Conservation (phyloP, 1,140 invertebrate genomes). For the Streblospio benedicti region DNA sequence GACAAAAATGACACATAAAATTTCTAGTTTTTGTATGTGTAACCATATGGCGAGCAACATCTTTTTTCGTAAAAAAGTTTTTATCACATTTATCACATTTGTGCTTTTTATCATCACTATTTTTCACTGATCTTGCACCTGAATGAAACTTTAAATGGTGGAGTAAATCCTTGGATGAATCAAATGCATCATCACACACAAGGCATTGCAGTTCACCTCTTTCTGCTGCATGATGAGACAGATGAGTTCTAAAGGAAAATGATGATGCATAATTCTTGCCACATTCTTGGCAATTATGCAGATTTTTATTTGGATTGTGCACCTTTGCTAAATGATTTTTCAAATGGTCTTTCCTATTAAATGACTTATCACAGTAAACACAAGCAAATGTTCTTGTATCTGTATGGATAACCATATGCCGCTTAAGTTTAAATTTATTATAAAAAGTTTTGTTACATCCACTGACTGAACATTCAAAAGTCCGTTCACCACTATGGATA, state of each 20-base stretch:
- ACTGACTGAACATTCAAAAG: no score
- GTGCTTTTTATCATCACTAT: background rate
- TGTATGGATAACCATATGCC: constrained; percentile 34
- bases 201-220: background rate
- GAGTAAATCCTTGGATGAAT: background rate
- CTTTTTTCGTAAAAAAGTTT: background rate
- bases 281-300: background rate
- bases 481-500: no score
- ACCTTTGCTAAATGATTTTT: background rate
- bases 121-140: background rate
- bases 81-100: background rate
- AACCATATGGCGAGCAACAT: background rate
- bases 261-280: background rate
- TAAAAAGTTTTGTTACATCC: constrained; percentile 36
- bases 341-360: background rate
- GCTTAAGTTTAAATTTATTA: constrained; percentile 36
- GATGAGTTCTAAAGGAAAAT: background rate
- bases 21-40: background rate
- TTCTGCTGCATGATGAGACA: background rate
- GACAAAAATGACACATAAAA: background rate
- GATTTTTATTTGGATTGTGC: background rate
- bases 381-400: background rate
- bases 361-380: background rate
- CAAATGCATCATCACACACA: background rate
- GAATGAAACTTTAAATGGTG: background rate